Percentiles rank a stretch among this genome's conserved stretches.
phyloP scores from a whole-genome alignment of 1,140 invertebrate genomes.

The Oppia nitens region DNA sequence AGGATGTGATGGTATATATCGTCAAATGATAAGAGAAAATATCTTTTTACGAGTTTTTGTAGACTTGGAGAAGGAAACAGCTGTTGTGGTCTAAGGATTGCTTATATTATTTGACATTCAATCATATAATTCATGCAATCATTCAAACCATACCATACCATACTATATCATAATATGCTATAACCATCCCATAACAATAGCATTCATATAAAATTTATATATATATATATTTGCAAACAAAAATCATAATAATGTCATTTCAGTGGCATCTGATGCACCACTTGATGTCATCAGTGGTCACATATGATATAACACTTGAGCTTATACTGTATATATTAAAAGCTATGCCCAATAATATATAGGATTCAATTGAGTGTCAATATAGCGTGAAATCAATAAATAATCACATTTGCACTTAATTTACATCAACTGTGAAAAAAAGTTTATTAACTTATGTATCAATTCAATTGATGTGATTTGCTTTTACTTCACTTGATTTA shows the following conservation, averaged over 20 bases:
- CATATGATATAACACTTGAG: no score
- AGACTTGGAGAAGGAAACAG: background rate
- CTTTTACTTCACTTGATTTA: background rate
- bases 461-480: background rate
- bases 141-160: no score
- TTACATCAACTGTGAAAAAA: background rate
- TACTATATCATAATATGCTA: no score
- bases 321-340: no score
- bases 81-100: background rate
- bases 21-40: background rate
- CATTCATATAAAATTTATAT: no score
- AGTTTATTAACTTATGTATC: background rate
- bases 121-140: background rate
- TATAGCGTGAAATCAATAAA: background rate
- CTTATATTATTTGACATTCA: background rate
- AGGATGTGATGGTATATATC: background rate
- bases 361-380: background rate
- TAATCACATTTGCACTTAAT: background rate
- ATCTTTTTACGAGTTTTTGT: background rate
- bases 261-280: background rate
- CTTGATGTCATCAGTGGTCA: no score
- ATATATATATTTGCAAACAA: background rate
- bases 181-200: no score
- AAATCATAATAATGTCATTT: background rate
- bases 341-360: background rate